These are phyloP conservation scores for Dione juno DNA, from an alignment of 2,888 invertebrate genomes.

Conservation along the genomic window DNA sequence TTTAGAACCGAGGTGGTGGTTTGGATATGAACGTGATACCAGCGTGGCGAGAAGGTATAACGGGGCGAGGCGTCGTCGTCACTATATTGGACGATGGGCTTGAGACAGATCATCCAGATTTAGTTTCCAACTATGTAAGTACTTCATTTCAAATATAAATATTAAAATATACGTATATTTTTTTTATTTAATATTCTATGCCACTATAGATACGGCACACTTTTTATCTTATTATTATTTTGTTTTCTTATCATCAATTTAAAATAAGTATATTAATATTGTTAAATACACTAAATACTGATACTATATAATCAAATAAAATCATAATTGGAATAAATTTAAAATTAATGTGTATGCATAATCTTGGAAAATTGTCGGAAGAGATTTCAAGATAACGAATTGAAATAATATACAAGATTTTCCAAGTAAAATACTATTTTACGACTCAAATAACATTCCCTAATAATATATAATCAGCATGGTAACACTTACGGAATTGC, in stretches of 20 bases:
- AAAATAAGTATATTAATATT: too few relatives aligned
- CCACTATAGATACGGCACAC: too few relatives aligned
- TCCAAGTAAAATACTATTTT: not conserved
- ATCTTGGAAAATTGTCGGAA: not conserved
- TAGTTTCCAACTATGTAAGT: slow-evolving; percentile 96
- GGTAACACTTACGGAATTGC: not conserved
- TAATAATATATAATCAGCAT: not conserved
- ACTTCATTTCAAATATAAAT: not conserved
- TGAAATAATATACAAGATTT: not conserved
- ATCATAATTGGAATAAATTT: too few relatives aligned
- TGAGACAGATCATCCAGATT: slow-evolving; percentile 97
- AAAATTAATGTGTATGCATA: not conserved
- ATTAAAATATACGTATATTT: not conserved
- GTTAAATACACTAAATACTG: too few relatives aligned
- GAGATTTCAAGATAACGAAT: not conserved
- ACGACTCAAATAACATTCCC: not conserved
- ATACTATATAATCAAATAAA: too few relatives aligned
- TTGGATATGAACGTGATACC: slow-evolving; percentile 98
- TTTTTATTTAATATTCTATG: too few relatives aligned
- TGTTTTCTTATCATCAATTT: too few relatives aligned
- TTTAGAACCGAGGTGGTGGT: slow-evolving; percentile 94
- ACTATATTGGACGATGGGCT: slow-evolving; percentile 98
- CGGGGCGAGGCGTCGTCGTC: slow-evolving; percentile 97
- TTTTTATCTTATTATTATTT: too few relatives aligned
- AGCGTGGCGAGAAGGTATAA: slow-evolving; percentile 97